Percentiles rank a stretch among this genome's conserved stretches.
Evolutionary conservation across 2,888 invertebrate genomes (phyloP).

Genomic region (Peribatodes rhomboidaria): DNA sequence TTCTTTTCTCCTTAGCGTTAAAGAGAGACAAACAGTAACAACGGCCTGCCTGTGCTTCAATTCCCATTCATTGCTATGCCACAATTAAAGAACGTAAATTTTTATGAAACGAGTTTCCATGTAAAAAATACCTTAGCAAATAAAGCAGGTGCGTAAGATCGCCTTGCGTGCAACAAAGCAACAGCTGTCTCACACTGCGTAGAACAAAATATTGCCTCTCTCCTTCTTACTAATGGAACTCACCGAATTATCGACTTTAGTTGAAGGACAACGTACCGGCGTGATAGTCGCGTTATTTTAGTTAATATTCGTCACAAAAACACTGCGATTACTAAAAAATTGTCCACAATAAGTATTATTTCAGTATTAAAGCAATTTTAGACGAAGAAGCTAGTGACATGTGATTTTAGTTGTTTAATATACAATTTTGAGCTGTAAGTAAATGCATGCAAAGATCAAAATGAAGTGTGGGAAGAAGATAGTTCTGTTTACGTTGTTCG

Average conservation of each 20-base stretch:
- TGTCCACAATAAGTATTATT: conserved; percentile 1
- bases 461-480: conserved; percentile 68
- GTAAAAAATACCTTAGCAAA: not conserved
- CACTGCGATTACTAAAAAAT: not conserved
- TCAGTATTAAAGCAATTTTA: not conserved
- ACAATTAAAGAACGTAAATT: not conserved
- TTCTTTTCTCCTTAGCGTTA: no score
- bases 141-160: conserved; percentile 6
- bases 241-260: conserved; percentile 41
- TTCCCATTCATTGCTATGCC: no score
- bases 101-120: not conserved
- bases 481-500: conserved; percentile 72
- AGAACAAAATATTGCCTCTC: conserved; percentile 1
- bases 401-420: not conserved
- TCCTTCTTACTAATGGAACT: conserved; percentile 5
- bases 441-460: conserved; percentile 39
- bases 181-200: conserved; percentile 11
- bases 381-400: not conserved
- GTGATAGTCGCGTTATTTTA: conserved; percentile 45
- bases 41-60: no score
- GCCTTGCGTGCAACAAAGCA: not conserved
- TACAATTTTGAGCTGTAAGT: conserved; percentile 3
- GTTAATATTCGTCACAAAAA: not conserved
- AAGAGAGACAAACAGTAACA: no score
- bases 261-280: conserved; percentile 52